A percentile compares a stretch with the other conserved stretches of the same genome.
Evolutionary conservation across 2,113 vertebrate species (phyloP).

Genomic region (Alligator sinensis): DNA sequence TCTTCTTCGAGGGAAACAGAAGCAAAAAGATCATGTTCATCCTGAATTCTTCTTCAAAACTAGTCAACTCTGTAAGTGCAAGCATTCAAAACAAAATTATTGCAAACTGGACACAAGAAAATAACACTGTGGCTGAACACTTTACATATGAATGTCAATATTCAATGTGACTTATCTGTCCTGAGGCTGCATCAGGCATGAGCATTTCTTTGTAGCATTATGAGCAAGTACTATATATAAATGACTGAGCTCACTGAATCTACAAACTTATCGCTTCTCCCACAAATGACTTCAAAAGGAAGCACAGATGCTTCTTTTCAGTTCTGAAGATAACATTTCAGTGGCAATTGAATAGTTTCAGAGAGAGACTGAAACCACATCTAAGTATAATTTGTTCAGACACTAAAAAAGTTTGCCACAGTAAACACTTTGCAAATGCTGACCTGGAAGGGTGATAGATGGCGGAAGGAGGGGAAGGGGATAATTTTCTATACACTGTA

Average conservation of each 20-base stretch:
- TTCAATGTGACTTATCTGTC: conserved; percentile 2
- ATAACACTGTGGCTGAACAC: neutral
- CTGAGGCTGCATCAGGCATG: conserved; percentile 30
- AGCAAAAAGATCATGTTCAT: neutral
- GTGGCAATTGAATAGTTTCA: neutral
- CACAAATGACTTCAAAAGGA: neutral
- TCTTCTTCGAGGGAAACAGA: neutral
- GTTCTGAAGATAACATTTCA: neutral
- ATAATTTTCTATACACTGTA: neutral
- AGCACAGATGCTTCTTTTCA: conserved; percentile 31
- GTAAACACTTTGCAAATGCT: no score
- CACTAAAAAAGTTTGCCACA: neutral
- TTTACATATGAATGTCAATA: neutral
- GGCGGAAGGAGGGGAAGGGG: neutral
- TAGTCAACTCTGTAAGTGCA: neutral
- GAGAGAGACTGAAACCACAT: neutral
- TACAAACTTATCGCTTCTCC: conserved; percentile 10
- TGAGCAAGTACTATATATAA: conserved; percentile 23
- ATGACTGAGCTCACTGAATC: neutral
- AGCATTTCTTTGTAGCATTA: neutral
- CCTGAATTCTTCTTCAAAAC: neutral
- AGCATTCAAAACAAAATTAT: neutral
- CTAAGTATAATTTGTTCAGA: neutral
- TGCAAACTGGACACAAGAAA: neutral
- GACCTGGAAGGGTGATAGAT: neutral